Evolutionary conservation across 2,888 invertebrate genomes (phyloP), one percentile per base, ranked within the genome.

Genomic region (Zeuzera pyrina): DNA sequence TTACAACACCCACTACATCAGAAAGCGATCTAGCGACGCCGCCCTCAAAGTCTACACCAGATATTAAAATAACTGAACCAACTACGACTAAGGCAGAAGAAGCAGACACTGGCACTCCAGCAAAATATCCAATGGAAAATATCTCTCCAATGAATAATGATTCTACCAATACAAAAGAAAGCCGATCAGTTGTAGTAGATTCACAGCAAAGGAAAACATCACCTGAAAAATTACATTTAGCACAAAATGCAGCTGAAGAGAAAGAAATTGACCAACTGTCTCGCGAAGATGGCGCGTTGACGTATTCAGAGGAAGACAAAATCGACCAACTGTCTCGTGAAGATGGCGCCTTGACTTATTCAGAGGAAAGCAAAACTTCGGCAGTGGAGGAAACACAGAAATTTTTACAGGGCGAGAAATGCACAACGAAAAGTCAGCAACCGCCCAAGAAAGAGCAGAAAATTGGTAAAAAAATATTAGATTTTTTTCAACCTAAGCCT

Each of bases 401-500:
- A 12, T 49, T 70, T 15, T 39, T 70, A n/a, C 47, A 52, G 15
- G 42, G 40, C 15, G 66, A 68, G 33, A 43, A 35, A 19, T 38
- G 25, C 14, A 14, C 41, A 12, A 24, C 45, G 16, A 35, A 37
- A 12, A 41, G 37, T 8, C 54, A 50, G 10, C 39, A 49, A 33
- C 45, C 59, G 16, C 53, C 64, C 2, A 64, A 56, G 41, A 61
- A 64, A 65, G n/a, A n/a, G n/a, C n/a, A n/a, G n/a, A n/a, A n/a
- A n/a, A 53, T 70, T 29, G 70, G 72, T 73, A 72, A 45, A 62
- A 60, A 63, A 64, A 44, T 60, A 42, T 50, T 51, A 43, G 46
- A 44, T 45, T 57, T 42, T 31, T 43, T 47, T 39, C 42, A 14
- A 30, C 49, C 50, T 33, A 34, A 40, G 11, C 31, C 36, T 11